phyloP scores from a whole-genome alignment of 2,113 vertebrate genomes.

The Oreochromis spilurus region DNA sequence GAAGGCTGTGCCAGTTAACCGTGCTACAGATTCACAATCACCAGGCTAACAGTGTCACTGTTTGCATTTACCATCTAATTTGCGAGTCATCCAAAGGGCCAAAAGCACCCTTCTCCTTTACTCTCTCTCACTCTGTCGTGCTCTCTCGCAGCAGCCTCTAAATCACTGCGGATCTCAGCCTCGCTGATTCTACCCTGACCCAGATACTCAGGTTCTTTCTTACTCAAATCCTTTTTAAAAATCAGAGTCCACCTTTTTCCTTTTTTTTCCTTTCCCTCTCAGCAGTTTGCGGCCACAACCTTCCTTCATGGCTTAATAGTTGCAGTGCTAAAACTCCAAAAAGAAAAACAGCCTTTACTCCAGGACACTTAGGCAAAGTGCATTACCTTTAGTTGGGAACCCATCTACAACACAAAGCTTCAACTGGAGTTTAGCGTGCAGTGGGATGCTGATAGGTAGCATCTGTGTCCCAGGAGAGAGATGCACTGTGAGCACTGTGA shows the following conservation, averaged over 20 bases:
- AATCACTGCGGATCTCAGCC: constrained; percentile 39
- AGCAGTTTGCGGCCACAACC: neutral
- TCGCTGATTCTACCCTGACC: constrained; percentile 51
- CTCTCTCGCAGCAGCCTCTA: constrained; percentile 3
- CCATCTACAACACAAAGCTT: neutral
- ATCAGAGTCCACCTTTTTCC: constrained; percentile 21
- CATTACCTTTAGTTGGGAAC: constrained; percentile 3
- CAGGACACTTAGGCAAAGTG: constrained; percentile 56
- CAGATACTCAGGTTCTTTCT: constrained; percentile 50
- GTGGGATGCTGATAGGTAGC: constrained; percentile 11
- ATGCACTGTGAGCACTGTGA: neutral
- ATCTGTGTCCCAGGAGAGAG: constrained; percentile 27
- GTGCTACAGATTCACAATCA: neutral
- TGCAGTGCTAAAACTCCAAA: neutral
- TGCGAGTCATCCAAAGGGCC: neutral
- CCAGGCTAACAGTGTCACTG: neutral
- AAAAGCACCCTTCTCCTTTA: neutral
- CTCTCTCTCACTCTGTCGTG: neutral
- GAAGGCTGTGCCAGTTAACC: neutral
- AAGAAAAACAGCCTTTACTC: neutral
- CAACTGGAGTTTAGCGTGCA: neutral
- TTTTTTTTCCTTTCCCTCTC: neutral
- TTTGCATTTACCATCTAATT: neutral
- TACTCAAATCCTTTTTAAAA: constrained; percentile 58
- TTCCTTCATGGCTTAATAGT: constrained; percentile 62